phyloP scores from a whole-genome alignment of 2,888 invertebrate genomes.

The Argyresthia albistria region DNA sequence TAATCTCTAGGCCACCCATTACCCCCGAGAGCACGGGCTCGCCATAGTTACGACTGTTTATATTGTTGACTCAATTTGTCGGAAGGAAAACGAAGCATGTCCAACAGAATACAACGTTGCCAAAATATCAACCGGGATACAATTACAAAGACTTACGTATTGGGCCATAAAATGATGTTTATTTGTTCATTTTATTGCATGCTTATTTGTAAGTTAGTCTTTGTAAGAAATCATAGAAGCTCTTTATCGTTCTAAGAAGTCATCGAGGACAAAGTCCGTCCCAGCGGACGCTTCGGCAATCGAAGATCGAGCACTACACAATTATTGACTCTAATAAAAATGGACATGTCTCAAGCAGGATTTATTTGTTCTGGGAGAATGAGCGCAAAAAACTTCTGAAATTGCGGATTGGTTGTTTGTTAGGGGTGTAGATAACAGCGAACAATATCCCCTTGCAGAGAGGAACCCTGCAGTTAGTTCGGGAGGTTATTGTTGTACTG shows the following conservation, averaged over 20 bases:
- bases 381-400: not conserved
- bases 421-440: not conserved
- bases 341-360: not conserved
- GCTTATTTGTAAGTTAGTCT: no score
- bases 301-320: not conserved
- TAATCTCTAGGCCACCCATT: not conserved
- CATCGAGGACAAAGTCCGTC: not conserved
- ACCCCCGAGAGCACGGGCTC: not conserved
- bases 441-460: not conserved
- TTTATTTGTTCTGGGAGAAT: not conserved
- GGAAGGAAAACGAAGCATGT: not conserved
- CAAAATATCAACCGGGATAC: not conserved
- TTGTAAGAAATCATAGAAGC: not conserved
- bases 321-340: slow-evolving; percentile 4
- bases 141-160: no score
- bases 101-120: not conserved
- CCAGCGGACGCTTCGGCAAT: not conserved
- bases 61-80: not conserved
- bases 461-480: slow-evolving; percentile 10
- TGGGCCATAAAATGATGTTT: no score
- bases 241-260: not conserved
- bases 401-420: not conserved
- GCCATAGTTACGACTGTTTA: not conserved
- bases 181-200: no score
- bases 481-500: slow-evolving; percentile 22